Base-by-base conservation (phyloP, 64 coral and sea anemone genomes). In the Dendrophyllia cribrosa region DNA sequence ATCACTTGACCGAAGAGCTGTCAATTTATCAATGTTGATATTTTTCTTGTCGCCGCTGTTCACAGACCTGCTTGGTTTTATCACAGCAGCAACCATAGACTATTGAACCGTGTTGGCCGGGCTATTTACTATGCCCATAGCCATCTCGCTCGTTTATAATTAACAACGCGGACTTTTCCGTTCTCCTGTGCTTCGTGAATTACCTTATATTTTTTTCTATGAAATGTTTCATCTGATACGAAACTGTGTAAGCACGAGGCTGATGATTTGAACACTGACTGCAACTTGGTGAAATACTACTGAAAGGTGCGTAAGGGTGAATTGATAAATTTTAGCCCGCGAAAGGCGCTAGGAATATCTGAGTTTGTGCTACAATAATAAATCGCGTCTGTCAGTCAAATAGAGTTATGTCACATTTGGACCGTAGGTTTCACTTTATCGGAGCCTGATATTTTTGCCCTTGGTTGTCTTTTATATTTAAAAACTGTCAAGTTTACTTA, bases 61-160 rank as follows among this genome's bases (percentile, higher is more conserved):
- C 17, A 83, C 62, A 83, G 19, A 83, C 80, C 80, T 83, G 80
- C 80, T 83, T 83, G 80, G 45, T 50, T 83, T 83, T 64, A 19
- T 67, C 61, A 51, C 19, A 66, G 16, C 72, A 49, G 72, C 72
- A 56, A 75, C 72, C 72, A 50, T 17, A 50, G 62, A 66, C 11
- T 83, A 63, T 20, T 83, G 62, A 50, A 49, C 60, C 80, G 62
- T 83, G 72, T 5, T 75, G 16, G 20, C 9, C 53, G 5, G 5
- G 7, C 16, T 75, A 4, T 73, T 75, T 43, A 9, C 80, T 49
- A 83, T 50, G n/a, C 58, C 34, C 59, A 50, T 50, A 67, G 60
- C 17, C 7, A 9, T 77, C 74, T 53, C 12, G 10, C 19, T 83
- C 80, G 44, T 83, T 66, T 49, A 83, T 83, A 50, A 83, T 83